Evolutionary conservation across 2,888 invertebrate species (phyloP).

Genomic region (Tetanocera ferruginea): DNA sequence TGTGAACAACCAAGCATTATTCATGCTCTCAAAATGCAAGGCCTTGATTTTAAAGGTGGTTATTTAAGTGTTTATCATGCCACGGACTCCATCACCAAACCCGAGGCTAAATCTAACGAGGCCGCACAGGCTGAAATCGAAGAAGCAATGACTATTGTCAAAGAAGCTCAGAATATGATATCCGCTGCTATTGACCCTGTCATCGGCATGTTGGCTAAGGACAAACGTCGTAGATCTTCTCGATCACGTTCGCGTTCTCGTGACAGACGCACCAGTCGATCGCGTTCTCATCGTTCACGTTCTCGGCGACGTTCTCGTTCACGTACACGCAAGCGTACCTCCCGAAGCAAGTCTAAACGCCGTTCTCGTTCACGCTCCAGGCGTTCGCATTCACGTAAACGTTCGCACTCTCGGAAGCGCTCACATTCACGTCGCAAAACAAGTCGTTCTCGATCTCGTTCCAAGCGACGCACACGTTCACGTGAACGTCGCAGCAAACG

Average conservation of each 20-base stretch:
- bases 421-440: slow-evolving; percentile 72
- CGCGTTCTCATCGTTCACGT: slow-evolving; percentile 74
- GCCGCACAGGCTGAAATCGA: slow-evolving; percentile 96
- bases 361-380: slow-evolving; percentile 75
- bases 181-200: slow-evolving; percentile 94
- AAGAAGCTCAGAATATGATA: slow-evolving; percentile 95
- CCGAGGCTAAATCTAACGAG: slow-evolving; percentile 95
- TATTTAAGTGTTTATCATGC: slow-evolving; percentile 85
- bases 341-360: slow-evolving; percentile 62
- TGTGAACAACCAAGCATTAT: slow-evolving; percentile 91
- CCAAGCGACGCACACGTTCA: slow-evolving; percentile 62
- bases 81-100: slow-evolving; percentile 90
- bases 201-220: slow-evolving; percentile 87
- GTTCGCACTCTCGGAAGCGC: slow-evolving; percentile 67
- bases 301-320: slow-evolving; percentile 76
- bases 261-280: slow-evolving; percentile 77
- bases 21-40: slow-evolving; percentile 88
- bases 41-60: slow-evolving; percentile 81
- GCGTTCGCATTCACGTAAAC: slow-evolving; percentile 72
- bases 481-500: slow-evolving; percentile 64
- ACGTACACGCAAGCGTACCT: slow-evolving; percentile 70
- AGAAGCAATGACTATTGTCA: slow-evolving; percentile 96
- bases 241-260: slow-evolving; percentile 72
- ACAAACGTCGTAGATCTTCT: slow-evolving; percentile 77
- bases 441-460: slow-evolving; percentile 67